Conservation (phyloP, 2,113 vertebrate genomes). For the Agapornis roseicollis region DNA sequence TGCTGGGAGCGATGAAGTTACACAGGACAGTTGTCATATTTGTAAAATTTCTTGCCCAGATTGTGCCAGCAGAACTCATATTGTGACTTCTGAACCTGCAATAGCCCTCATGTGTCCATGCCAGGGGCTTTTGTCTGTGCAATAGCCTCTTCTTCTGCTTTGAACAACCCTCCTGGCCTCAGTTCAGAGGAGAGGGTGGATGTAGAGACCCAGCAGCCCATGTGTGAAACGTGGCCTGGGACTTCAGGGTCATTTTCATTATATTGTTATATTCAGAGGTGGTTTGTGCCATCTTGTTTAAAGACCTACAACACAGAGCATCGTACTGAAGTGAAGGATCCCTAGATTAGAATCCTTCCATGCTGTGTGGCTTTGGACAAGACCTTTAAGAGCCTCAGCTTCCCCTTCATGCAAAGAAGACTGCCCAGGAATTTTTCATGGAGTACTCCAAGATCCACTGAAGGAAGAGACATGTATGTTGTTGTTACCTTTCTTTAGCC, state of each 20-base stretch:
- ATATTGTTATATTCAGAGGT: no score
- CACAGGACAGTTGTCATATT: neutral
- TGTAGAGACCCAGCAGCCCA: neutral
- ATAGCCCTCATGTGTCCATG: neutral
- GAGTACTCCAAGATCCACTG: neutral
- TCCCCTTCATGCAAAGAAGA: neutral
- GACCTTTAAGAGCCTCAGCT: neutral
- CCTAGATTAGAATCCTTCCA: neutral
- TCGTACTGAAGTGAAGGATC: neutral
- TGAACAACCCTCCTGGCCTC: neutral
- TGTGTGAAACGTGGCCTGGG: neutral
- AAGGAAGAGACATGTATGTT: neutral
- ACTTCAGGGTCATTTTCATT: neutral
- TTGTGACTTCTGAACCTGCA: neutral
- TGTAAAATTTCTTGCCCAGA: neutral
- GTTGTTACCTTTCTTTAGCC: neutral
- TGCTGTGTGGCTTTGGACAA: neutral
- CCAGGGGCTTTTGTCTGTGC: neutral
- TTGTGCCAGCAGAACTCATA: constrained; percentile 4
- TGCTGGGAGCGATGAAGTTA: neutral
- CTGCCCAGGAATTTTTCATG: neutral
- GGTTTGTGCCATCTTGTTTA: neutral
- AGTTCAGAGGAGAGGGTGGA: neutral
- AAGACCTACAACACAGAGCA: neutral
- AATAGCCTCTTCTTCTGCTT: neutral